Percentiles rank a stretch among this genome's conserved stretches.
Conservation (phyloP, 2,797 vertebrate genomes). For the Zenarchopterus dispar region DNA sequence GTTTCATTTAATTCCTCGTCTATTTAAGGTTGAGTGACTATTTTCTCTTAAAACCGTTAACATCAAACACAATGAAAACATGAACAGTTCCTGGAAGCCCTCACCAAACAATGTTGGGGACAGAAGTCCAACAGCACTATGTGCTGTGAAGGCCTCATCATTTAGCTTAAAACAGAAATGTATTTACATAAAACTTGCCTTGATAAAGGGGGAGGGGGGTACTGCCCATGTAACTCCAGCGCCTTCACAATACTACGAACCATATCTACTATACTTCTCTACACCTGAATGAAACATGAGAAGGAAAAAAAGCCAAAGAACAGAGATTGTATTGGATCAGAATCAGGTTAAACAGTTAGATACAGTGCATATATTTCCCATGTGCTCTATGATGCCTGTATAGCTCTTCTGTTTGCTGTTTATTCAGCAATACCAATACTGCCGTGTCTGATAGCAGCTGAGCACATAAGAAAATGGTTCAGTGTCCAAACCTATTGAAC, state of each 20-base stretch:
- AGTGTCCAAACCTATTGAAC: conserved; percentile 90
- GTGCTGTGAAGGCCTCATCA: conserved; percentile 92
- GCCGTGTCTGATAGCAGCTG: conserved; percentile 89
- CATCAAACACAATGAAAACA: conserved; percentile 71
- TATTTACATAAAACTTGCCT: conserved; percentile 90
- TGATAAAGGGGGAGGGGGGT: conserved; percentile 83
- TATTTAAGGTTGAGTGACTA: conserved; percentile 7
- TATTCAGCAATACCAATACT: conserved; percentile 65
- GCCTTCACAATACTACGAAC: conserved; percentile 95
- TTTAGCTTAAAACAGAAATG: conserved; percentile 86
- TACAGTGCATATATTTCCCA: conserved; percentile 86
- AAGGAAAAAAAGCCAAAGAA: conserved; percentile 90
- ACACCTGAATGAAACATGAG: conserved; percentile 94
- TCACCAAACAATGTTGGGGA: conserved; percentile 96
- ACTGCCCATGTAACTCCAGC: conserved; percentile 93
- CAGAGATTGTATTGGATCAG: conserved; percentile 88
- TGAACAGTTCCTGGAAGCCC: conserved; percentile 83
- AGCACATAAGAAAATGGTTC: conserved; percentile 94
- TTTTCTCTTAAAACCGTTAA: conserved; percentile 22
- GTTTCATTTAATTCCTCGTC: conserved; percentile 72
- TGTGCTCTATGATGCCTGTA: conserved; percentile 74
- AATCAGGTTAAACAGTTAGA: conserved; percentile 62
- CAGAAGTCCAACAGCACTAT: conserved; percentile 93
- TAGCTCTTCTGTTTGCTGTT: conserved; percentile 46
- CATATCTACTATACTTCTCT: conserved; percentile 96